Evolutionary conservation across 2,113 vertebrate genomes (phyloP).

Genomic region (Lepus americanus): DNA sequence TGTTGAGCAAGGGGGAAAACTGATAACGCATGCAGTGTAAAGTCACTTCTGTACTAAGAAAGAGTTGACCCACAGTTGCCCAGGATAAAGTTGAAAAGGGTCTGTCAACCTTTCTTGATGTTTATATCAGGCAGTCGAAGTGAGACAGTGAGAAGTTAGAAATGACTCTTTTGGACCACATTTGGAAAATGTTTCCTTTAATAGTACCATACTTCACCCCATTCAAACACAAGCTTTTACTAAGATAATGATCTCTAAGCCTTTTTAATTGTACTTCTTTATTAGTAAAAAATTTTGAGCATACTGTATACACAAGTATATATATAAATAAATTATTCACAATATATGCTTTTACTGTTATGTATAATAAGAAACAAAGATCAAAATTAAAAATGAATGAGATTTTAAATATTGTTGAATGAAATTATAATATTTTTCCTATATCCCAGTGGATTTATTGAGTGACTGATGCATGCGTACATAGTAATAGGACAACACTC

Average conservation of each 20-base stretch:
- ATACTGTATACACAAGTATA: neutral
- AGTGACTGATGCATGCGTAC: neutral
- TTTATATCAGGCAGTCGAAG: neutral
- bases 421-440: neutral
- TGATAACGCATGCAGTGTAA: neutral
- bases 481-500: neutral
- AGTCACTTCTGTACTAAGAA: neutral
- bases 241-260: neutral
- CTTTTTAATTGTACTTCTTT: neutral
- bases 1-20: neutral
- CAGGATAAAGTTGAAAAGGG: neutral
- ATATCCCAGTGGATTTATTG: neutral
- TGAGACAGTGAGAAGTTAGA: neutral
- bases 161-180: neutral
- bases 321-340: neutral
- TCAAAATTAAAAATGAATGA: neutral
- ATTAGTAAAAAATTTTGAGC: neutral
- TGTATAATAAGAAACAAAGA: neutral
- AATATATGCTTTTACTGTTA: neutral
- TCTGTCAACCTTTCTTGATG: neutral
- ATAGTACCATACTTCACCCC: neutral
- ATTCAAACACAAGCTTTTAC: conserved; percentile 28
- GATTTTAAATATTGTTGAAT: neutral
- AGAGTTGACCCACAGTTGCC: neutral
- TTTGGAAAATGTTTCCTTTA: neutral